Percentiles rank a stretch among this genome's conserved stretches.
These are phyloP conservation scores for Toxotes jaculatrix DNA, from an alignment of 2,113 vertebrate genomes.

Conservation along the genomic window DNA sequence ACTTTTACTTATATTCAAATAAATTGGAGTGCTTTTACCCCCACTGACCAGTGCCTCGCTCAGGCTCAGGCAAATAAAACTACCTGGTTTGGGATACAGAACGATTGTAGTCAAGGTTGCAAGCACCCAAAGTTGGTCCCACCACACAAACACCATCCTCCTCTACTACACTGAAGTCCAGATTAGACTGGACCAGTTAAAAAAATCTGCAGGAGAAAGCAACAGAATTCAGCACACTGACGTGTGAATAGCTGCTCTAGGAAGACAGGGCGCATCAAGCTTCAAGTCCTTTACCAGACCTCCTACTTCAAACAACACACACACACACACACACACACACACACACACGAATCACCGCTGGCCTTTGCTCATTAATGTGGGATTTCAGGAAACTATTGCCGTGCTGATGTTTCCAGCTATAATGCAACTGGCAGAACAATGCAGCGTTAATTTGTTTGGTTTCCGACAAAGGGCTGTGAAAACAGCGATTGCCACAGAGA, in stretches of 20 bases:
- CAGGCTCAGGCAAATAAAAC: too few relatives aligned
- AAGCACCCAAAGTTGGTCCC: background rate
- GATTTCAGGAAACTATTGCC: constrained; percentile 74
- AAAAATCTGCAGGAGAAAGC: background rate
- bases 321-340: constrained; percentile 13
- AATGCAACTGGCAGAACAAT: constrained; percentile 73
- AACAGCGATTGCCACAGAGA: constrained; percentile 73
- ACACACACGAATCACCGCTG: constrained; percentile 8
- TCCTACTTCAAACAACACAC: background rate
- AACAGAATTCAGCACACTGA: background rate
- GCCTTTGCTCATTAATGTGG: constrained; percentile 59
- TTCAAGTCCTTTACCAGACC: background rate
- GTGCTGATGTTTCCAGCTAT: constrained; percentile 74
- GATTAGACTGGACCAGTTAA: background rate
- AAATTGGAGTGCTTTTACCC: too few relatives aligned
- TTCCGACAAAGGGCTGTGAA: constrained; percentile 70
- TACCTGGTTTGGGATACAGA: too few relatives aligned
- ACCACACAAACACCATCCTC: background rate
- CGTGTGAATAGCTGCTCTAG: background rate
- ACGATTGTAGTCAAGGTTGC: too few relatives aligned
- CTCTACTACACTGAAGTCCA: background rate
- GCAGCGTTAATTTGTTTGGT: constrained; percentile 77
- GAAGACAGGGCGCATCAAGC: background rate
- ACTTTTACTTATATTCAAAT: too few relatives aligned
- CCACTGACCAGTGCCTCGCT: too few relatives aligned